Conservation (phyloP, 2,797 vertebrate species). For the Chelidonichthys spinosus region DNA sequence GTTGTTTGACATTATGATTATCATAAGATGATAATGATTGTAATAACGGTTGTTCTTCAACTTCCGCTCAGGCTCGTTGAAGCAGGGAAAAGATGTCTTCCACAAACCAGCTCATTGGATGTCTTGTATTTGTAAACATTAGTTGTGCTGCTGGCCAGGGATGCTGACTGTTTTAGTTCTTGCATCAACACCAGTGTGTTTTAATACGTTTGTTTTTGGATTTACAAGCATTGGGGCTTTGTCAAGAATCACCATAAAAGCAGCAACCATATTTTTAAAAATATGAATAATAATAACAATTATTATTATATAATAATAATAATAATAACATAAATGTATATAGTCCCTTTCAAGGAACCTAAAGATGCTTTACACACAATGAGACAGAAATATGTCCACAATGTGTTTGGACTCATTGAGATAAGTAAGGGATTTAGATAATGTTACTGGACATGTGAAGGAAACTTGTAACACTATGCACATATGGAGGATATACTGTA, state of each 20-base stretch:
- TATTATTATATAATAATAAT: too few relatives aligned
- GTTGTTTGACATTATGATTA: not conserved
- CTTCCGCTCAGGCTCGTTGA: conserved; percentile 49
- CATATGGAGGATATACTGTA: too few relatives aligned
- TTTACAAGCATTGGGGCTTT: not conserved
- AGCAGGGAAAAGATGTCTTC: conserved; percentile 57
- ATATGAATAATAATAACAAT: too few relatives aligned
- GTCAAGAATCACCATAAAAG: too few relatives aligned
- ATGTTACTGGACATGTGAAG: not conserved
- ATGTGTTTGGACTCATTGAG: not conserved
- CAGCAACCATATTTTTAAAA: too few relatives aligned
- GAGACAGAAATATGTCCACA: too few relatives aligned
- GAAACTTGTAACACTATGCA: too few relatives aligned
- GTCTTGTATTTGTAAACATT: conserved; percentile 64
- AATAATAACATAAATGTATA: too few relatives aligned
- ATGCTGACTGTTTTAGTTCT: conserved; percentile 33
- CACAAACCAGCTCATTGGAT: conserved; percentile 51
- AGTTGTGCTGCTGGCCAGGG: conserved; percentile 41
- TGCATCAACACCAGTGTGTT: too few relatives aligned
- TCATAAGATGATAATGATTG: conserved; percentile 15
- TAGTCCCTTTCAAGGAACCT: too few relatives aligned
- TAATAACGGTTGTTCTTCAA: not conserved
- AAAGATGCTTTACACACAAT: too few relatives aligned
- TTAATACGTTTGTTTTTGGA: not conserved
- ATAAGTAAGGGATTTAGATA: not conserved